These are phyloP conservation scores for Catalaphyllia jardinei DNA, from an alignment of 64 coral and sea anemone genomes.

Conservation along the genomic window DNA sequence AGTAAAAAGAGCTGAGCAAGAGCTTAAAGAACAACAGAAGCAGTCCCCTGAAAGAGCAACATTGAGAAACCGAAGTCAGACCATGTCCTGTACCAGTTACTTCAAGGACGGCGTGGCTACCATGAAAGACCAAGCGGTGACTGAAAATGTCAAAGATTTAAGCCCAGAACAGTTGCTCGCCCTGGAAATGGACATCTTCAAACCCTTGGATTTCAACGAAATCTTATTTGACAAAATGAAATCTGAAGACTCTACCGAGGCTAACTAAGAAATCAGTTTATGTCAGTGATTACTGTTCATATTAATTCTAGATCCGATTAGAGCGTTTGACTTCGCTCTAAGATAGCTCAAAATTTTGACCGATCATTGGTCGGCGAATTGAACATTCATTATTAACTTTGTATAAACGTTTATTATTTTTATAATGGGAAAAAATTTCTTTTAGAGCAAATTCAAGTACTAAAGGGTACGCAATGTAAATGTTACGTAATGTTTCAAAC, in stretches of 20 bases:
- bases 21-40: background rate
- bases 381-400: no score
- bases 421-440: no score
- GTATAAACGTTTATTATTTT: no score
- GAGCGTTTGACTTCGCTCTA: no score
- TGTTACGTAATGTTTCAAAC: no score
- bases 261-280: background rate
- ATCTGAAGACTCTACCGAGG: background rate
- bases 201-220: background rate
- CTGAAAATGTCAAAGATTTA: background rate
- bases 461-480: no score
- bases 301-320: no score
- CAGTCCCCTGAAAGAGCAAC: background rate
- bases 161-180: background rate
- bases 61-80: background rate
- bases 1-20: background rate
- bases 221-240: background rate
- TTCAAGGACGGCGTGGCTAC: background rate
- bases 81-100: conserved; percentile 1
- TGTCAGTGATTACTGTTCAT: no score
- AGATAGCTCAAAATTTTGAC: no score
- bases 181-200: background rate
- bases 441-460: no score
- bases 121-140: background rate
- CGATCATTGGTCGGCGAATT: no score